Evolutionary conservation across 2,888 invertebrate species (phyloP).

Genomic region (Sminthurides aquaticus): DNA sequence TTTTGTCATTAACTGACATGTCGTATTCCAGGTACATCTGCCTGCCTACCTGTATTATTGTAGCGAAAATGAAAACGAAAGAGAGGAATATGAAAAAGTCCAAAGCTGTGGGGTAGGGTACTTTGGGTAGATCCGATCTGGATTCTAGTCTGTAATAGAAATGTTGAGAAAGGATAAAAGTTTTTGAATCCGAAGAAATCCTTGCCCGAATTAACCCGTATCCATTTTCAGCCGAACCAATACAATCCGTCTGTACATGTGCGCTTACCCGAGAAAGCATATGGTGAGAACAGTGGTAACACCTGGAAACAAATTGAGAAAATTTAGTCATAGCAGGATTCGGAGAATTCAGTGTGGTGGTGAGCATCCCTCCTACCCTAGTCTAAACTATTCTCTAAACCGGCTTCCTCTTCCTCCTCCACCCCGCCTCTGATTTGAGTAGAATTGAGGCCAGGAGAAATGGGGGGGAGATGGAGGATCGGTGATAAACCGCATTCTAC

Average conservation of each 20-base stretch:
- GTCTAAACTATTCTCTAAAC: too few relatives aligned
- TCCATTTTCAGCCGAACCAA: too few relatives aligned
- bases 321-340: neutral
- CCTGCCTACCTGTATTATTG: constrained; percentile 60
- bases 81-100: constrained; percentile 76
- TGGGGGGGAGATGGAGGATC: neutral
- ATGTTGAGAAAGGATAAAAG: neutral
- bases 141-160: constrained; percentile 68
- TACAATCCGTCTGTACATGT: too few relatives aligned
- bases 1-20: too few relatives aligned
- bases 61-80: constrained; percentile 71
- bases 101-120: constrained; percentile 76
- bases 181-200: too few relatives aligned
- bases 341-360: neutral
- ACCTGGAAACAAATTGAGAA: constrained; percentile 49
- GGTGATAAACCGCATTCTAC: neutral
- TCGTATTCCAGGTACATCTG: too few relatives aligned
- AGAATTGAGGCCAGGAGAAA: neutral
- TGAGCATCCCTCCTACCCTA: neutral
- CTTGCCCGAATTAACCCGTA: too few relatives aligned
- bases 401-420: too few relatives aligned
- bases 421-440: too few relatives aligned
- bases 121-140: constrained; percentile 72
- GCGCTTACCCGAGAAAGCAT: constrained; percentile 56
- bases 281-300: constrained; percentile 77